phyloP scores from a whole-genome alignment of 1,140 invertebrate species.

The Cephus cinctus region DNA sequence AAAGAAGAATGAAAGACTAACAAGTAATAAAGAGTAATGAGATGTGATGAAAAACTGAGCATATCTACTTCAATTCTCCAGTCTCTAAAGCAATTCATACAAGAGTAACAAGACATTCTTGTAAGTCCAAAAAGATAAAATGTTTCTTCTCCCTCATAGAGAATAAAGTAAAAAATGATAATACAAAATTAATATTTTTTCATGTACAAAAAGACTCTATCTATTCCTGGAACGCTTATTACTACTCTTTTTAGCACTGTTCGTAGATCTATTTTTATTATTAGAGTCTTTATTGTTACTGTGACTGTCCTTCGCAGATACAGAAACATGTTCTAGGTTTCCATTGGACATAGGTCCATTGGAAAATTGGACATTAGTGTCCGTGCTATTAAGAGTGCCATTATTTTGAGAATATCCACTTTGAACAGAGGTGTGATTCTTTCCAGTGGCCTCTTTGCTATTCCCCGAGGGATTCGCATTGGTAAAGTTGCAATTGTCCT shows the following conservation, averaged over 20 bases:
- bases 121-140: no score
- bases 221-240: slow-evolving; percentile 71
- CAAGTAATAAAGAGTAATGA: no score
- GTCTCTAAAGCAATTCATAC: no score
- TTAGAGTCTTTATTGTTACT: slow-evolving; percentile 62
- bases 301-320: slow-evolving; percentile 56
- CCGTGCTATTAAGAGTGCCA: slow-evolving; percentile 60
- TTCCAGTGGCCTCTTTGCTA: slow-evolving; percentile 61
- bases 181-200: not conserved
- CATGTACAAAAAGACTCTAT: no score
- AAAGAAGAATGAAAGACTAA: no score
- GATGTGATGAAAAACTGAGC: no score
- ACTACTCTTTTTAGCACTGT: slow-evolving; percentile 65
- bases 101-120: no score
- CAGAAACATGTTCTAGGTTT: slow-evolving; percentile 52
- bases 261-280: slow-evolving; percentile 63
- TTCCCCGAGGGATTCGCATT: slow-evolving; percentile 74
- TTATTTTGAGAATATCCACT: slow-evolving; percentile 61
- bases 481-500: slow-evolving; percentile 61
- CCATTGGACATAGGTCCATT: slow-evolving; percentile 60
- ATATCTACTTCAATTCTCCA: no score
- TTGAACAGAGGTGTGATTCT: slow-evolving; percentile 68
- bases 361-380: slow-evolving; percentile 66
- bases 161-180: no score
- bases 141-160: no score